A percentile compares a stretch with the other conserved stretches of the same genome.
These are phyloP conservation scores for Lepidotrigona ventralis DNA, from an alignment of 1,140 invertebrate species.

Conservation along the genomic window DNA sequence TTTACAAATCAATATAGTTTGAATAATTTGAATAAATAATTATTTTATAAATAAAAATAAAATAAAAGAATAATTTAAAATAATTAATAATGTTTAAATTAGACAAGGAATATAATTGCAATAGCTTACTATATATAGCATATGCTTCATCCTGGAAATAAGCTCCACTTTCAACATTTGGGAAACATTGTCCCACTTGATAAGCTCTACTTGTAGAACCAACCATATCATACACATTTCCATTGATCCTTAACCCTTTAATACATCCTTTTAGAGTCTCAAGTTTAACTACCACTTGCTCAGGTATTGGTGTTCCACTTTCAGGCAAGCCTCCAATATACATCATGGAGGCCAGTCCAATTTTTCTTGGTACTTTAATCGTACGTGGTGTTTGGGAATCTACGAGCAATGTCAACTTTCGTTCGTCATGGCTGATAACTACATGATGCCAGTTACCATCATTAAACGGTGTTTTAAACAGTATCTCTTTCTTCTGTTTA, in stretches of 20 bases:
- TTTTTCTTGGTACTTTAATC: conserved; percentile 85
- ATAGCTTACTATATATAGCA: conserved; percentile 88
- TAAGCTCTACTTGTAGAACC: conserved; percentile 84
- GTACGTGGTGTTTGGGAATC: conserved; percentile 83
- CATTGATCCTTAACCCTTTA: conserved; percentile 87
- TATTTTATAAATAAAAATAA: too few species aligned
- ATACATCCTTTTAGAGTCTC: conserved; percentile 93
- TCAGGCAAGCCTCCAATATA: conserved; percentile 90
- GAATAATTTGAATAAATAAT: too few species aligned
- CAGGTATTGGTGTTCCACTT: conserved; percentile 79
- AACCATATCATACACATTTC: conserved; percentile 87
- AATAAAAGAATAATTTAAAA: too few species aligned
- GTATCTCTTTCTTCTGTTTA: conserved; percentile 83
- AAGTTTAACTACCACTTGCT: conserved; percentile 83
- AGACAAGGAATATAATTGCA: neutral
- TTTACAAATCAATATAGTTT: too few species aligned
- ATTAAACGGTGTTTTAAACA: conserved; percentile 84
- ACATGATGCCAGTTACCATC: conserved; percentile 93
- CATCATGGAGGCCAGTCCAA: conserved; percentile 85
- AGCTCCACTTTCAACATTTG: conserved; percentile 90
- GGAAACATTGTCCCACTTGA: conserved; percentile 93
- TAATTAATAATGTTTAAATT: too few species aligned
- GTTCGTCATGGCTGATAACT: conserved; percentile 82
- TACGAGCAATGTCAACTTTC: conserved; percentile 85
- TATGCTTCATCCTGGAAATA: conserved; percentile 92